phyloP scores from a whole-genome alignment of 2,113 vertebrate genomes.

The Misgurnus mizolepis region DNA sequence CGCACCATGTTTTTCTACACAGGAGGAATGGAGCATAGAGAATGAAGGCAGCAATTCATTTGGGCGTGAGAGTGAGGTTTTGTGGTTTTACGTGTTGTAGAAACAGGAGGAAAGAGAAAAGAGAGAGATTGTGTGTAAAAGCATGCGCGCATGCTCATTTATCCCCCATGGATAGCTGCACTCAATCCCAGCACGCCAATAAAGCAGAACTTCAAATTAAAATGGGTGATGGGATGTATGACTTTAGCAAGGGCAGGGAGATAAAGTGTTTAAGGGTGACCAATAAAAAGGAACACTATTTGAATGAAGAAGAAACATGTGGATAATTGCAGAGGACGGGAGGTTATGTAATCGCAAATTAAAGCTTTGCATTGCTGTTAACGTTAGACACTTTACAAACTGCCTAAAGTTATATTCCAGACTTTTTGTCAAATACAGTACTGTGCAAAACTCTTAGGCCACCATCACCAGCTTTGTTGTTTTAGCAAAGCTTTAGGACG shows the following conservation, averaged over 20 bases:
- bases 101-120: slow-evolving; percentile 32
- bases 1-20: slow-evolving; percentile 43
- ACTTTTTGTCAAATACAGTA: no score
- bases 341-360: slow-evolving; percentile 38
- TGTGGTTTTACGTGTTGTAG: slow-evolving; percentile 36
- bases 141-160: slow-evolving; percentile 12
- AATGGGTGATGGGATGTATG: slow-evolving; percentile 2
- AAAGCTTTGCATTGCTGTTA: background rate
- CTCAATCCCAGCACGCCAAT: slow-evolving; percentile 45
- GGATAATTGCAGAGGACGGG: background rate
- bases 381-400: background rate
- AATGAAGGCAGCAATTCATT: slow-evolving; percentile 58
- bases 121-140: slow-evolving; percentile 29
- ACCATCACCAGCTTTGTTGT: no score
- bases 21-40: slow-evolving; percentile 42
- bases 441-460: no score
- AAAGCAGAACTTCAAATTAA: slow-evolving; percentile 48
- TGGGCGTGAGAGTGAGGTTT: slow-evolving; percentile 62
- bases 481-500: no score
- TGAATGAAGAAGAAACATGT: slow-evolving; percentile 5
- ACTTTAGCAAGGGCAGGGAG: slow-evolving; percentile 37
- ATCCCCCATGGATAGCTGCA: slow-evolving; percentile 25
- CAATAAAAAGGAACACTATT: background rate
- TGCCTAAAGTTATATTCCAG: no score
- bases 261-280: slow-evolving; percentile 14